Evolutionary conservation across 1,140 invertebrate species (phyloP).

Genomic region (Leptinotarsa defecta): DNA sequence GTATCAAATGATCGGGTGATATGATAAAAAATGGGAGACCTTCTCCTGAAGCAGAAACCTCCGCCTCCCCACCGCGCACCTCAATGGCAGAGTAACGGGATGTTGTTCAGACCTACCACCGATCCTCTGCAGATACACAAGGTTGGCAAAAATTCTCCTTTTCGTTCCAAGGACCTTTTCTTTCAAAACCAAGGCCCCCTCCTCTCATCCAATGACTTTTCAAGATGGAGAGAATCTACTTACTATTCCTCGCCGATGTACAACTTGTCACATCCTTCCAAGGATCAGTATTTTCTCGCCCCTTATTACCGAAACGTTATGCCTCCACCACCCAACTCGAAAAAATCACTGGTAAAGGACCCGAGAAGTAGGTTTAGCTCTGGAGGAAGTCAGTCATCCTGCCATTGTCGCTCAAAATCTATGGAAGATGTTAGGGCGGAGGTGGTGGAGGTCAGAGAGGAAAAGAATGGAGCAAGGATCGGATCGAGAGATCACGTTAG

Average conservation of each 20-base stretch:
- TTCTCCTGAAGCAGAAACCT: slow-evolving; percentile 50
- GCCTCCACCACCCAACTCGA: slow-evolving; percentile 59
- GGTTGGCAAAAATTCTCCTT: slow-evolving; percentile 58
- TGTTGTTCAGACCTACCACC: slow-evolving; percentile 62
- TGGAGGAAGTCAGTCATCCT: slow-evolving; percentile 55
- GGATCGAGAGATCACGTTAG: slow-evolving; percentile 60
- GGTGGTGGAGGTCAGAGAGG: slow-evolving; percentile 64
- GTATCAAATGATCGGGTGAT: background rate
- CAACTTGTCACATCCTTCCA: slow-evolving; percentile 55
- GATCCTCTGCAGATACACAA: background rate
- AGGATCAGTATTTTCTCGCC: slow-evolving; percentile 71
- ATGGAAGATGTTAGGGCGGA: slow-evolving; percentile 71
- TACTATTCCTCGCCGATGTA: slow-evolving; percentile 57
- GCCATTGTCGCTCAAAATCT: slow-evolving; percentile 68
- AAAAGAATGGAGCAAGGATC: slow-evolving; percentile 68
- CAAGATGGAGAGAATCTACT: slow-evolving; percentile 58
- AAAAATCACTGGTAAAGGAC: slow-evolving; percentile 58
- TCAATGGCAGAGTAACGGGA: slow-evolving; percentile 58
- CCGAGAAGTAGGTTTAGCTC: slow-evolving; percentile 40
- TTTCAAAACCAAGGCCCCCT: slow-evolving; percentile 41
- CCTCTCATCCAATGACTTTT: slow-evolving; percentile 63
- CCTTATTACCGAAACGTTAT: slow-evolving; percentile 69
- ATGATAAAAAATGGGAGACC: slow-evolving; percentile 46
- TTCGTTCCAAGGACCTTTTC: slow-evolving; percentile 55
- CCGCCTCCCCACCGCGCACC: slow-evolving; percentile 43